Base-by-base conservation (phyloP, 1,140 invertebrate species). In the Drosophila willistoni region DNA sequence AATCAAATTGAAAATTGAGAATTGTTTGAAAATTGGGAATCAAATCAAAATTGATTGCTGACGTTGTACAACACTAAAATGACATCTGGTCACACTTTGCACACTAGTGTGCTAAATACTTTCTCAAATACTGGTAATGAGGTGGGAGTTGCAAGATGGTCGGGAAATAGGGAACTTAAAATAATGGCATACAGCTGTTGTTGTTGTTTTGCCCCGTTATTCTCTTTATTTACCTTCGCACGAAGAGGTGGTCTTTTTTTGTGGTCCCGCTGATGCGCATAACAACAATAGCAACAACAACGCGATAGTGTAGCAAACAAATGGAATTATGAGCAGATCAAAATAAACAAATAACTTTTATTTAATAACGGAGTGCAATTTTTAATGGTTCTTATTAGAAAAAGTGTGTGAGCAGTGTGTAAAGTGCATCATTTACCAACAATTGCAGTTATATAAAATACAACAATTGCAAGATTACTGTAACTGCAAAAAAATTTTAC, bases 401-500 rank as follows among this genome's bases (percentile, higher is more conserved):
- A 22, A 51, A 51, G 51, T 12, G 51, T 54, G 19, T 29, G 5
- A 39, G 13, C 12, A 57, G 56, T 57, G 56, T 57, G 33, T 17
- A 57, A 19, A 51, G 44, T 51, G 13, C 25, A 19, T 33, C 25
- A 19, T 33, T 57, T 36, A 17, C 17, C 44, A 19, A 59, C 63
- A 64, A 72, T 9, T 81, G 47, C 33, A 79, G 59, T 79, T 86
- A 83, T 25, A 79, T 83, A 86, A 87, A 72, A 51, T 29, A 29
- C 6, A 29, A 29, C 6, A 72, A 42, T 41, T 7, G 42, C 22
- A 44, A 42, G 69, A 47, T 47, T 47, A 83, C 79, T 77, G 70
- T 72, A 72, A 77, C 62, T 89, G 63, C 70, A 79, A 41, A 6
- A n/a, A 25, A 76, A 71, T 73, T 89, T 83, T 80, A 87, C 83